phyloP scores from a whole-genome alignment of 2,113 vertebrate genomes.

The Aptenodytes forsteri region DNA sequence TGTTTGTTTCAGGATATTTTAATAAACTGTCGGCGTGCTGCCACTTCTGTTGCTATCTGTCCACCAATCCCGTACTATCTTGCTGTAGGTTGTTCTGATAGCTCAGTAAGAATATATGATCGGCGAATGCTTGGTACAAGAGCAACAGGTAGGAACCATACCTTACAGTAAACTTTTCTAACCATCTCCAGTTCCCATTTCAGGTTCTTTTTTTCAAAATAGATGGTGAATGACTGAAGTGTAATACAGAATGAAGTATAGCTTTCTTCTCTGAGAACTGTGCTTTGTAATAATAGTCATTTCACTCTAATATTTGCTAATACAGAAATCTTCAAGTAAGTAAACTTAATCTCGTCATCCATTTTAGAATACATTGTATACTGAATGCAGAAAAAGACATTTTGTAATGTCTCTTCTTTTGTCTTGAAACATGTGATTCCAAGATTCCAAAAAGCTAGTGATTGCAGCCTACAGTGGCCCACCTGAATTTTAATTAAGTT shows the following conservation, averaged over 20 bases:
- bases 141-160: constrained; percentile 83
- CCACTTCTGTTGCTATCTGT: constrained; percentile 95
- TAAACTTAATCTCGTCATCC: not conserved
- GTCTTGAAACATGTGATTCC: not conserved
- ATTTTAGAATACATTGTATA: not conserved
- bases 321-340: not conserved
- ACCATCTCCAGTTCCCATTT: not conserved
- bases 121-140: constrained; percentile 95
- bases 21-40: constrained; percentile 95
- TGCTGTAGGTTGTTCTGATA: constrained; percentile 97
- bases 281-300: not conserved
- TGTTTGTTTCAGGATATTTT: constrained; percentile 88
- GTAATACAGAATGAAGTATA: not conserved
- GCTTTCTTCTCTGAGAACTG: not conserved
- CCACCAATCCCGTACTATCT: constrained; percentile 94
- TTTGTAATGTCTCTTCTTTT: not conserved
- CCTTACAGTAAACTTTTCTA: not conserved
- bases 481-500: not conserved
- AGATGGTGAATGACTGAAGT: not conserved
- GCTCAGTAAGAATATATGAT: constrained; percentile 97
- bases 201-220: not conserved
- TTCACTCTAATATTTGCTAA: not conserved
- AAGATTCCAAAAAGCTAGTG: not conserved
- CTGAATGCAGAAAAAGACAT: not conserved
- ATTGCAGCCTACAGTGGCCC: not conserved